Evolutionary conservation across 2,797 vertebrate species (phyloP), one percentile per base, ranked within the genome.

Genomic region (Semotilus atromaculatus): DNA sequence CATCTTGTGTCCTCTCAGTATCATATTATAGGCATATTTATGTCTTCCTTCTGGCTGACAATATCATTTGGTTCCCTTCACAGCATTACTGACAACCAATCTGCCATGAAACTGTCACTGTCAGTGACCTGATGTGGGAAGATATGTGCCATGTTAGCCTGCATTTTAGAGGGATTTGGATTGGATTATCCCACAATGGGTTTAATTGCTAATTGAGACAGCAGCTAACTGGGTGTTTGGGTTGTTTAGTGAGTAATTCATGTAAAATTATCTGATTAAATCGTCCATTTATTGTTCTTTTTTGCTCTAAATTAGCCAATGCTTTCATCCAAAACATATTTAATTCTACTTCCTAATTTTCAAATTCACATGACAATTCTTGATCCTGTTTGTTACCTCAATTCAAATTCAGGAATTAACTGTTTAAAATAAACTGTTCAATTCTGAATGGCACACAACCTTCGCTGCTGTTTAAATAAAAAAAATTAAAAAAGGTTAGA

Each of bases 31-130:
- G 60, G 36, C 43, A 18, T 78, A 16, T 74, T 82, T 29, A 8
- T 11, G n/a, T 51, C 77, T 78, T 62, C 31, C 62, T 74, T 87
- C 55, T 16, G 64, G 76, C 73, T 86, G 66, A 84, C 78, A 89
- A 83, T 80, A 83, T 51, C 23, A 70, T 67, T 68, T 48, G 51
- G 19, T 43, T 62, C 31, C 7, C 23, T 80, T 77, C 51, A 81
- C 70, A 76, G 21, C 51, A 80, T 7, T 74, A 51, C 72, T 88
- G n/a, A 80, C 82, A 79, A 64, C n/a, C 58, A 77, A 71, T 80
- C 62, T 72, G 43, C 83, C 51, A 76, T 60, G 64, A 80, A 70
- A 66, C 62, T 40, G 73, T 81, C 79, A 55, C 29, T 34, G 26
- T 34, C n/a, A 53, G 67, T 71, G 62, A 86, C 71, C 71, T 64